Evolutionary conservation across 2,888 invertebrate species (phyloP).

Genomic region (Bembecia ichneumoniformis): DNA sequence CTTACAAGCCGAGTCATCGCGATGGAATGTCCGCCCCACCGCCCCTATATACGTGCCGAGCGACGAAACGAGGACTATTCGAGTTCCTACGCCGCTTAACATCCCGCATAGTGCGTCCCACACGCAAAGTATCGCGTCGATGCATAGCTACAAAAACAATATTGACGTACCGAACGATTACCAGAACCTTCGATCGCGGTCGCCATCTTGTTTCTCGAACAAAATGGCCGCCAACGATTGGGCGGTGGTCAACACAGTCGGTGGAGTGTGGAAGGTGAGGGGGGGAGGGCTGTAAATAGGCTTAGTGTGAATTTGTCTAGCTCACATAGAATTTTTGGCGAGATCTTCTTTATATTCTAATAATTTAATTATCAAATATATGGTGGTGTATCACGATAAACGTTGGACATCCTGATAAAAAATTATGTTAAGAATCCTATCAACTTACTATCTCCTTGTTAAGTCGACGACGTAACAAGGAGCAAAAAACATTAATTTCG

Average conservation of each 20-base stretch:
- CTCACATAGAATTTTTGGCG: constrained; percentile 35
- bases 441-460: no score
- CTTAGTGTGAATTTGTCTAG: constrained; percentile 24
- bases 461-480: no score
- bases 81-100: constrained; percentile 54
- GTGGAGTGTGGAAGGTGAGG: constrained; percentile 70
- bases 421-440: no score
- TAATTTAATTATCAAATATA: no score
- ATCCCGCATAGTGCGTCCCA: constrained; percentile 64
- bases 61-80: constrained; percentile 48
- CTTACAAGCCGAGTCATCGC: constrained; percentile 56
- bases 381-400: no score
- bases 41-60: constrained; percentile 65
- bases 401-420: no score
- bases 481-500: no score
- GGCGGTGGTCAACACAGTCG: constrained; percentile 58
- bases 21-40: constrained; percentile 64
- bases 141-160: constrained; percentile 69
- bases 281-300: constrained; percentile 47
- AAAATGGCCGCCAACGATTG: constrained; percentile 69
- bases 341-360: constrained; percentile 48
- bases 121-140: constrained; percentile 66
- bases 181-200: constrained; percentile 64
- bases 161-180: constrained; percentile 65
- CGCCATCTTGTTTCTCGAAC: constrained; percentile 70